Percentiles rank a stretch among this genome's conserved stretches.
These are phyloP conservation scores for Pachyuromys duprasi DNA, from an alignment of 2,797 vertebrate genomes.

Conservation along the genomic window DNA sequence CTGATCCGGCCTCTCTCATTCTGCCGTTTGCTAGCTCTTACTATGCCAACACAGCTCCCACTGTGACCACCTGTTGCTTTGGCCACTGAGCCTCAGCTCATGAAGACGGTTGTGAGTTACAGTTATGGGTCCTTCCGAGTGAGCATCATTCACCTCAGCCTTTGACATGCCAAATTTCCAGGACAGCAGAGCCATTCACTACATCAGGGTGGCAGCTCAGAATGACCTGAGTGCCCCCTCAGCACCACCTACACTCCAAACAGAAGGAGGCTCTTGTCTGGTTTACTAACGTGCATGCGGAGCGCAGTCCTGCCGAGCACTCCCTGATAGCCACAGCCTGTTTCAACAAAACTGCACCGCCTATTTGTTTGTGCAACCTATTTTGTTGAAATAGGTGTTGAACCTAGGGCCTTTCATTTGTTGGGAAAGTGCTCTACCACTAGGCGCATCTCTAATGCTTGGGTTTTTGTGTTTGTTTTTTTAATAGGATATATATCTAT, in stretches of 20 bases:
- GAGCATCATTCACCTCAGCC: background rate
- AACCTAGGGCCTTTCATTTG: background rate
- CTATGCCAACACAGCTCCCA: background rate
- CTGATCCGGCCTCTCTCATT: background rate
- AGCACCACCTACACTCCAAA: background rate
- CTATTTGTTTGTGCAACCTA: background rate
- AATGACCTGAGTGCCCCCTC: background rate
- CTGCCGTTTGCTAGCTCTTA: background rate
- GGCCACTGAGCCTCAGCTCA: background rate
- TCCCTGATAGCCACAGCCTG: background rate
- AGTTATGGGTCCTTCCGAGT: background rate
- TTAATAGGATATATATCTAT: background rate
- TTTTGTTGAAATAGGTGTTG: background rate
- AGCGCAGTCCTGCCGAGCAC: background rate
- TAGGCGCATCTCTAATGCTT: background rate
- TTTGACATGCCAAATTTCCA: background rate
- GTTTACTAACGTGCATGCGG: background rate
- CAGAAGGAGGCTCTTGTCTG: background rate
- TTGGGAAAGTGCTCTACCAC: background rate
- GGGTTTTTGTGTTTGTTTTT: background rate
- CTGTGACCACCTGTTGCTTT: background rate
- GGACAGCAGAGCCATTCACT: background rate
- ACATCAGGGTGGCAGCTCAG: too few relatives aligned
- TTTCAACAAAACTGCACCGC: too few relatives aligned
- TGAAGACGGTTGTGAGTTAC: background rate